phyloP scores from a whole-genome alignment of 1,140 invertebrate species.

The Polypedilum vanderplanki region DNA sequence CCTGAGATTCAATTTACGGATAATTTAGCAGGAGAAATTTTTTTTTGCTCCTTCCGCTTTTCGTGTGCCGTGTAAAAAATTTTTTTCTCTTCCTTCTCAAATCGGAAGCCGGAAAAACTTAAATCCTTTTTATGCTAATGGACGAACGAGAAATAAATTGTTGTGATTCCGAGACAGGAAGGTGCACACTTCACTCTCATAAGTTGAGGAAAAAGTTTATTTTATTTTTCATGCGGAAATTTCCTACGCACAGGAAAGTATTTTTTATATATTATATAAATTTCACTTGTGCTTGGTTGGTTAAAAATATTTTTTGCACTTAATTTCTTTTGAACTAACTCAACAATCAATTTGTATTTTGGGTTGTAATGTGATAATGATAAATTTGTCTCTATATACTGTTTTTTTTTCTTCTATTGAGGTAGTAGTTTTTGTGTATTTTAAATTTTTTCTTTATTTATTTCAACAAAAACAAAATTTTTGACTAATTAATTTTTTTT shows the following conservation, averaged over 20 bases:
- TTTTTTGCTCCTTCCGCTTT: not conserved
- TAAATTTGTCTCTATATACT: constrained; percentile 3
- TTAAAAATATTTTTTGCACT: too few species aligned
- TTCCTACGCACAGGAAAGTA: too few species aligned
- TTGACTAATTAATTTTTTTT: not conserved
- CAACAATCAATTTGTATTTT: too few species aligned
- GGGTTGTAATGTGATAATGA: not conserved
- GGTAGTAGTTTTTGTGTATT: not conserved
- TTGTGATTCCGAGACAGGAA: not conserved
- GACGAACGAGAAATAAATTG: not conserved
- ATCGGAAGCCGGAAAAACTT: constrained; percentile 27
- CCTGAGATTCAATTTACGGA: constrained; percentile 24
- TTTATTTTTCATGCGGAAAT: too few species aligned
- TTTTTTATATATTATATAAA: too few species aligned
- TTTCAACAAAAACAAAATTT: not conserved
- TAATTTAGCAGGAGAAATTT: not conserved
- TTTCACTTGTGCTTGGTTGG: too few species aligned
- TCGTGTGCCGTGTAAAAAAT: not conserved
- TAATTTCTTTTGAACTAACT: too few species aligned
- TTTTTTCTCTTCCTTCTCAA: not conserved
- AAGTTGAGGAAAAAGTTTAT: too few species aligned
- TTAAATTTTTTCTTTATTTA: not conserved
- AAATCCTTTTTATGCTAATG: constrained; percentile 28
- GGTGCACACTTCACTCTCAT: not conserved
- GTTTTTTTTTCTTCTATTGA: constrained; percentile 17